Percentiles rank a stretch among this genome's conserved stretches.
These are phyloP conservation scores for Phytoseiulus persimilis DNA, from an alignment of 2,888 invertebrate species.

Conservation along the genomic window DNA sequence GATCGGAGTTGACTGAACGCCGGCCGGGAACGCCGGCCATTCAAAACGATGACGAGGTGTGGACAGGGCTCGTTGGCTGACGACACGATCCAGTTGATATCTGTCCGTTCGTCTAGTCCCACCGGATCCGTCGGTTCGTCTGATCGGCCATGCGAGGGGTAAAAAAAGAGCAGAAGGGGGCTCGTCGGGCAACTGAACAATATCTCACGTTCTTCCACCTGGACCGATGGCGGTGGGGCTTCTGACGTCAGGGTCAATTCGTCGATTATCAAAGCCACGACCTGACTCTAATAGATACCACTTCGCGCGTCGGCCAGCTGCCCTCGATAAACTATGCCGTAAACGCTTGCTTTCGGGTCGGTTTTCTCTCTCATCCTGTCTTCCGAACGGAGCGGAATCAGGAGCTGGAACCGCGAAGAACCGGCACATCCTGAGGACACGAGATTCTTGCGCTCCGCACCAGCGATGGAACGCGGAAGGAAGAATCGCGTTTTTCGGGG, in stretches of 20 bases:
- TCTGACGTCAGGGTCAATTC: neutral
- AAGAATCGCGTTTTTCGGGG: too few relatives aligned
- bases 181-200: neutral
- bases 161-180: neutral
- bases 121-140: neutral
- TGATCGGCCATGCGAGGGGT: neutral
- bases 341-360: neutral
- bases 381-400: too few relatives aligned
- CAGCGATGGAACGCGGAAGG: too few relatives aligned
- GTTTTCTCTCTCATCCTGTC: too few relatives aligned
- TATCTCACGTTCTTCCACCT: neutral
- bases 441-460: too few relatives aligned
- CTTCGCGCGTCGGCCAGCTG: neutral
- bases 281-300: neutral
- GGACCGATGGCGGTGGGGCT: neutral
- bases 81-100: neutral
- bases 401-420: too few relatives aligned
- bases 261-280: neutral
- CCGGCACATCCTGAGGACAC: too few relatives aligned
- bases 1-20: neutral
- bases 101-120: neutral
- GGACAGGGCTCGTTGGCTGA: neutral
- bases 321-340: neutral
- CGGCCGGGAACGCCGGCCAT: neutral
- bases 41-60: slow-evolving; percentile 5